Evolutionary conservation across 2,113 vertebrate genomes (phyloP), one percentile per base, ranked within the genome.

Genomic region (Fregetta grallaria): DNA sequence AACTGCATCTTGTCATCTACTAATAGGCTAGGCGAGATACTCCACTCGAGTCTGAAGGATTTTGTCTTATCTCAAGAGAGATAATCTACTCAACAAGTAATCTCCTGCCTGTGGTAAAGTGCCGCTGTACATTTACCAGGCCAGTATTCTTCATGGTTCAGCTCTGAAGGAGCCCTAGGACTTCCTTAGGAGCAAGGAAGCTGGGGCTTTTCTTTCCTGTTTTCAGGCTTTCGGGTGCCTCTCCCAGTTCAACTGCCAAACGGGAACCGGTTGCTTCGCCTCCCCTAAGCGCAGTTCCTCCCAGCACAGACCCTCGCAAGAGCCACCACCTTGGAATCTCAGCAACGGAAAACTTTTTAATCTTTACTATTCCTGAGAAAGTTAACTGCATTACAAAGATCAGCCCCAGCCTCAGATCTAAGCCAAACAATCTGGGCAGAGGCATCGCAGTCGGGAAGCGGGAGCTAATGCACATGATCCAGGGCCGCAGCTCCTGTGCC

Each of bases 11-110:
- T 97, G 96, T 97, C 97, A 92, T 95, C 96, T 95, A 95, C 98
- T 98, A 99, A 99, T 98, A 98, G 95, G 98, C 98, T 92, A 96
- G 97, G 97, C 97, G 98, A 98, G 97, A 97, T 96, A 85, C 97
- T 97, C 96, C 94, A 95, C 96, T 95, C 49, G 88, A 97, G 96
- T 97, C 98, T 97, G 94, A 98, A 98, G 96, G 98, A 98, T 98
- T 98, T 97, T 97, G 96, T 98, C 96, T 98, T 98, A 98, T 98
- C 97, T 98, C 94, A 71, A 91, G 93, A 95, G 97, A 97, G 97
- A 97, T 98, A 98, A 99, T 98, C 98, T 98, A 97, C 98, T 98
- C 98, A 98, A 98, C 97, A 95, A 97, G 95, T 97, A 97, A 98
- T 94, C 85, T 92, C 72, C 72, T 74, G 96, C 97, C 96, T 92